Evolutionary conservation across 1,140 invertebrate species (phyloP), one percentile per base, ranked within the genome.

Genomic region (Macrotrachela quadricornifera): DNA sequence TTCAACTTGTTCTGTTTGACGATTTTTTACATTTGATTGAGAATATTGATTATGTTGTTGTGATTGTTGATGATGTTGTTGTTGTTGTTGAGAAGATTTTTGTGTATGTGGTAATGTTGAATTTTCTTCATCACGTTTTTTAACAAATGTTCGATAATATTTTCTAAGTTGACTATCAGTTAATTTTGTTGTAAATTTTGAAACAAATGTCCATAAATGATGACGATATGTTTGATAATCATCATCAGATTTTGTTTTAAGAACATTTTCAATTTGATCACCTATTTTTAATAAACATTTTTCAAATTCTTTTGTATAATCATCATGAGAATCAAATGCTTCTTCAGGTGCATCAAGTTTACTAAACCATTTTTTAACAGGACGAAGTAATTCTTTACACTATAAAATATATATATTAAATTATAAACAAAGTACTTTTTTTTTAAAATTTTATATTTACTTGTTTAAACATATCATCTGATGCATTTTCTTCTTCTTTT

Each of bases 371-470:
- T 87, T 88, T 61, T 94, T 96, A 0, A 94, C 85, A 13, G 88
- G 87, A 51, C 88, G 75, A 87, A 96, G 92, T 73, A 88, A 91
- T 66, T 95, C 87, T 72, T 95, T 95, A 63, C 88, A 95, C 79
- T 86, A 44, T 9, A 37, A 38, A 16, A 53, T n/a, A n/a, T n/a
- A n/a, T n/a, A n/a, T n/a, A n/a, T n/a, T n/a, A 38, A 2, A 6
- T 21, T 12, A 44, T 53, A 43, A 36, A 37, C 39, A 15, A 13
- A 39, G 14, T 9, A 10, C 14, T 38, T 17, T 2, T 46, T 3
- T 46, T 11, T n/a, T 4, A 3, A n/a, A 12, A 17, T 15, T 46
- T 13, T 3, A 18, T 39, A 41, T 47, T 14, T 1, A 10, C 16
- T 17, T 46, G 6, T 17, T 18, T 16, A 17, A 11, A 16, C 44